Conservation (phyloP, 2,888 invertebrate species). For the Pollenia amentaria region DNA sequence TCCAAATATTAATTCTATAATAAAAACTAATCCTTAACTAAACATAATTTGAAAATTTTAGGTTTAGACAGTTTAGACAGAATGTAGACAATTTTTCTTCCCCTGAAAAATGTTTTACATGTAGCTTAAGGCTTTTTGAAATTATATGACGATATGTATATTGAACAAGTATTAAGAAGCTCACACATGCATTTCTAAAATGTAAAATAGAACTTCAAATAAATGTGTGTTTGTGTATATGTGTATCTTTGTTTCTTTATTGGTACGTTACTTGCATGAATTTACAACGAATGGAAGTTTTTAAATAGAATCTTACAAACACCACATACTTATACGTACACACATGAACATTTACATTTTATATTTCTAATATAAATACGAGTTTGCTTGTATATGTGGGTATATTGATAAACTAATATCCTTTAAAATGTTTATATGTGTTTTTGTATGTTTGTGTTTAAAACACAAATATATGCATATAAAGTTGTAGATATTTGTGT, state of each 20-base stretch:
- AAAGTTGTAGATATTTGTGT: conserved; percentile 44
- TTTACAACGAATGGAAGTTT: conserved; percentile 30
- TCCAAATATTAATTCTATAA: too few species aligned
- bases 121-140: too few species aligned
- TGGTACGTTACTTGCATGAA: conserved; percentile 49
- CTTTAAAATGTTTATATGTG: not conserved
- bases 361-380: not conserved
- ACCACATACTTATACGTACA: not conserved
- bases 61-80: too few species aligned
- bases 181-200: conserved; percentile 33
- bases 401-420: conserved; percentile 56
- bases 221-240: conserved; percentile 37
- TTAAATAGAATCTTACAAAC: conserved; percentile 20
- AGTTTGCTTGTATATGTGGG: not conserved
- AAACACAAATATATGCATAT: conserved; percentile 9
- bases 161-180: conserved; percentile 29
- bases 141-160: not conserved
- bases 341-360: conserved; percentile 28
- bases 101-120: too few species aligned
- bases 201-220: conserved; percentile 48
- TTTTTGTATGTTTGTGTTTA: not conserved
- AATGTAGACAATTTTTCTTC: too few species aligned
- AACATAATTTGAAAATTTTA: too few species aligned
- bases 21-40: too few species aligned
- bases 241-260: conserved; percentile 49